Evolutionary conservation across 92 coral and sea anemone genomes (phyloP).

Genomic region (Blastomussa wellsi): DNA sequence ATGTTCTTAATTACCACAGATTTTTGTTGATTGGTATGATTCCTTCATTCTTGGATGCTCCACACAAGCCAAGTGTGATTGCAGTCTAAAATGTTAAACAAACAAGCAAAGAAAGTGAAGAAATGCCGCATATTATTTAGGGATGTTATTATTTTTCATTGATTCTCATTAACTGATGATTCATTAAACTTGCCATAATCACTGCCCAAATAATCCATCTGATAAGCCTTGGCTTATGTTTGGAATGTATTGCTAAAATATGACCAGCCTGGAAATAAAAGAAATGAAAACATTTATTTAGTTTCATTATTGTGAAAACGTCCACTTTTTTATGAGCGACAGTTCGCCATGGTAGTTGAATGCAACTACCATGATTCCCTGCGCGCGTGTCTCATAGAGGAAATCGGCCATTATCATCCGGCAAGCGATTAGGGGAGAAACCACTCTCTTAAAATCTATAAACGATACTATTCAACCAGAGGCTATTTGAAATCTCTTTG

Average conservation of each 20-base stretch:
- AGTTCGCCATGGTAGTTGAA: no score
- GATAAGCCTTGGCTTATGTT: constrained; percentile 67
- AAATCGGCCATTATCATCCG: no score
- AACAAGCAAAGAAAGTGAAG: neutral
- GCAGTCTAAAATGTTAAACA: constrained; percentile 17
- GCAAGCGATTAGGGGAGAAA: no score
- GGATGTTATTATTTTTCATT: neutral
- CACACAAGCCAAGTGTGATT: constrained; percentile 81
- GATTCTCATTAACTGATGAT: neutral
- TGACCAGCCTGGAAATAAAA: constrained; percentile 54
- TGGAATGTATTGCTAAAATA: constrained; percentile 65
- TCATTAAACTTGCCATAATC: constrained; percentile 53
- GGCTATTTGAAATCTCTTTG: neutral
- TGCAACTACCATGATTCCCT: no score
- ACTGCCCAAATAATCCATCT: constrained; percentile 86
- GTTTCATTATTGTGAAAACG: no score
- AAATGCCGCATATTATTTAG: neutral
- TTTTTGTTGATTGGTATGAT: constrained; percentile 88
- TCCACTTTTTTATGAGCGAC: no score
- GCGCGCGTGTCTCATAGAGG: no score
- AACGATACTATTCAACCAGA: neutral
- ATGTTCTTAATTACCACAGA: constrained; percentile 74
- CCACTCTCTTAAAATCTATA: no score
- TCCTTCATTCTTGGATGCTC: constrained; percentile 82
- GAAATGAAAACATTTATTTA: neutral